Evolutionary conservation across 2,113 vertebrate genomes (phyloP), one percentile per base, ranked within the genome.

Genomic region (Helogale parvula): DNA sequence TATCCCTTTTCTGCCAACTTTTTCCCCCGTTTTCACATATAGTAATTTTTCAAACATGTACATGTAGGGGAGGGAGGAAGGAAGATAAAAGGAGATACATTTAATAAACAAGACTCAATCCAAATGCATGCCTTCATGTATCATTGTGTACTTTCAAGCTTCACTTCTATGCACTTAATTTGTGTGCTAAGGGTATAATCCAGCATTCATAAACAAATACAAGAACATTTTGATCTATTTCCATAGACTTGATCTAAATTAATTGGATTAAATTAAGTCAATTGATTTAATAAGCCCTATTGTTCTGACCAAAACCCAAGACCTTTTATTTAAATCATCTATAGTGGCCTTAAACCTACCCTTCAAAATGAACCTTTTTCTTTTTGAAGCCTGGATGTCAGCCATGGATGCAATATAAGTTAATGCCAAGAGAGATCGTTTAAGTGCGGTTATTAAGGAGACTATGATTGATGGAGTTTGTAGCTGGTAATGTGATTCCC

Each of bases 391-490:
- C 85, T 98, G 97, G 97, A 98, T 97, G 80, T 77, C 91, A 98
- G 96, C 90, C 98, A 98, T 93, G 86, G 89, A 96, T 98, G 87
- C 83, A 98, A 98, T 98, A 97, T 98, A 98, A 97, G 86, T 97
- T 98, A 98, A 98, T 97, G 98, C 89, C 95, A 96, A 97, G 96
- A 98, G 66, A 98, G 97, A 98, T 98, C 65, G 0, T 98, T 98
- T 98, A 98, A 99, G 89, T 98, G 96, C 1, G 90, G 96, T 98
- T 98, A 98, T 98, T 98, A 98, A 98, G 88, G 92, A 98, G 97
- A 97, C 94, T 93, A 94, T 98, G 98, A 99, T 95, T 98, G 98
- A 99, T 98, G 95, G 95, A 97, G 89, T 98, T 98, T 98, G 97
- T 97, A 98, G 94, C 97, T 98, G 95, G 92, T 97, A 98, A 98